Conservation (phyloP, 1,140 invertebrate species). For the Gryllus bimaculatus region DNA sequence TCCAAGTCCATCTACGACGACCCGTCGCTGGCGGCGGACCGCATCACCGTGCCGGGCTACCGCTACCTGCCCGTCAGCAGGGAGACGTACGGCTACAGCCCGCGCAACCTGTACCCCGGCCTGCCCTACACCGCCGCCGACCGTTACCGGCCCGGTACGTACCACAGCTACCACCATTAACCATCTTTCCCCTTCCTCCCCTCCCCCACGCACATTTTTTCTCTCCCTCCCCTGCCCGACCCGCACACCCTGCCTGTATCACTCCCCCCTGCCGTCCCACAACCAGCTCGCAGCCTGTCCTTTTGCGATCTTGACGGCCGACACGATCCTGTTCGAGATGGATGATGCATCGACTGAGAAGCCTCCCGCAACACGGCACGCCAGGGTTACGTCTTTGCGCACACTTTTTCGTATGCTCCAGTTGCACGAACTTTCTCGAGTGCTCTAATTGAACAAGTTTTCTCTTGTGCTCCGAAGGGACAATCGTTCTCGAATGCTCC, state of each 20-base stretch:
- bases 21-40: constrained; percentile 63
- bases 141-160: constrained; percentile 77
- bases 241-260: not conserved
- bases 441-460: too few species aligned
- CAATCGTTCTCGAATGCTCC: too few species aligned
- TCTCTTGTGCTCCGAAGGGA: too few species aligned
- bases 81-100: constrained; percentile 78
- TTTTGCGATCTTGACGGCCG: too few species aligned
- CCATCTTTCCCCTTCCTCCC: not conserved
- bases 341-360: too few species aligned
- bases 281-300: too few species aligned
- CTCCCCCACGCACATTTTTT: not conserved
- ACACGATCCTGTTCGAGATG: too few species aligned
- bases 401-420: too few species aligned
- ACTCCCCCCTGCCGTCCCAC: too few species aligned
- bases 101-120: constrained; percentile 73
- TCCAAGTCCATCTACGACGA: constrained; percentile 78
- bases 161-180: constrained; percentile 29
- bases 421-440: too few species aligned
- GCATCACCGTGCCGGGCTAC: constrained; percentile 75
- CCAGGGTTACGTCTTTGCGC: too few species aligned
- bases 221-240: not conserved
- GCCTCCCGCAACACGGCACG: too few species aligned
- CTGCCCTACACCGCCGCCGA: constrained; percentile 75
- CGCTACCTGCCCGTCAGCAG: constrained; percentile 79